Evolutionary conservation across 92 coral and sea anemone genomes (phyloP), one percentile per base, ranked within the genome.

Genomic region (Epizoanthus fatuus): DNA sequence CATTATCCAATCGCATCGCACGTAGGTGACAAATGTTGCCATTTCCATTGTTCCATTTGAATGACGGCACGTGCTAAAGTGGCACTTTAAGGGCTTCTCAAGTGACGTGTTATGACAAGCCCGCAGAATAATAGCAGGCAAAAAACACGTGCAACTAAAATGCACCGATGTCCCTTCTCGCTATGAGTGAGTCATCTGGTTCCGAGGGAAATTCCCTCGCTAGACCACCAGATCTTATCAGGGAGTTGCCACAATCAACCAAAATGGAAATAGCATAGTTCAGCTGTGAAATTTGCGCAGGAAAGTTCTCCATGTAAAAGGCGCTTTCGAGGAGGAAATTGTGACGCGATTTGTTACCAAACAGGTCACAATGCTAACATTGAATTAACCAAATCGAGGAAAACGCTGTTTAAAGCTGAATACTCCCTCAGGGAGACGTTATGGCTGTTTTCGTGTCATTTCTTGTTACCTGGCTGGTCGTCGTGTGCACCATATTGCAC

Each of bases 121-220:
- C 82, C 82, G 70, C 82, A 55, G 70, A 60, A 62, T 77, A 60
- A 77, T 39, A 77, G 51, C 82, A 77, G 71, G 49, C 69, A 69
- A 42, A 15, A 39, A 22, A 64, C 82, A 77, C 82, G 82, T 77
- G 82, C 57, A 20, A 59, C 69, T 47, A 77, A 77, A 77, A 77
- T 39, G 69, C 49, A 69, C 17, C 3, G 69, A 42, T 32, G 20
- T n/a, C 53, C 53, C 65, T 42, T 47, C 35, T 60, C 55, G 5
- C 38, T 37, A 20, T 32, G 55, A 77, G 65, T 38, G 63, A 54
- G 57, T 72, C 79, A 29, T 72, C 51, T 42, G 82, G 72, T 66
- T 66, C 38, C 15, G 70, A 77, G 82, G 82, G 82, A 77, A 77
- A 39, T 77, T 77, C 82, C 82, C 82, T 77, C 54, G 22, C 56